Percentiles rank a stretch among this genome's conserved stretches.
phyloP scores from a whole-genome alignment of 2,113 vertebrate species.

The Catharus fuscescens region DNA sequence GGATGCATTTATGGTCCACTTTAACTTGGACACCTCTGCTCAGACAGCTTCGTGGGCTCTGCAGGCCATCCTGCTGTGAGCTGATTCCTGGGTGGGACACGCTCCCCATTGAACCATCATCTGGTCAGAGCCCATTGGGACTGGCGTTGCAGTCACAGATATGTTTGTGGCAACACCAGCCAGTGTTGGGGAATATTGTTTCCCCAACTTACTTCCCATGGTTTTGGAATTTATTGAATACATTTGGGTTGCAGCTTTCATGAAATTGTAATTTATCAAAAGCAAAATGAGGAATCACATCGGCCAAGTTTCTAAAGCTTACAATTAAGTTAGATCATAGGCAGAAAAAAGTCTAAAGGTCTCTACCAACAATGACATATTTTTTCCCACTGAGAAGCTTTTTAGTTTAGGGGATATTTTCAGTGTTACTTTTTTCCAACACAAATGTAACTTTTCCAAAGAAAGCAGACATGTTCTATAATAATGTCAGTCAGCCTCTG shows the following conservation, averaged over 20 bases:
- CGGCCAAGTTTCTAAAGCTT: neutral
- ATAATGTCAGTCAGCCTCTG: neutral
- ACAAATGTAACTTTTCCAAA: neutral
- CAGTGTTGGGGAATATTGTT: neutral
- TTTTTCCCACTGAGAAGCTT: constrained; percentile 2
- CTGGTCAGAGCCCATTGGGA: neutral
- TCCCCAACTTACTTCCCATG: neutral
- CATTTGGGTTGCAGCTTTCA: neutral
- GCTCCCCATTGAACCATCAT: neutral
- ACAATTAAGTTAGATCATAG: neutral
- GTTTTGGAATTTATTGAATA: neutral
- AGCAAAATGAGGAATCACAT: neutral
- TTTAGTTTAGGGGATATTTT: neutral
- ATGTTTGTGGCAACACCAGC: neutral
- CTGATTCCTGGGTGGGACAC: neutral
- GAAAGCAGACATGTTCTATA: neutral
- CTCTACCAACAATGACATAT: neutral
- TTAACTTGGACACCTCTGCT: neutral
- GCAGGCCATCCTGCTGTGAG: neutral
- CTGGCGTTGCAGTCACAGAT: neutral
- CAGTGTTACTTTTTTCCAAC: neutral
- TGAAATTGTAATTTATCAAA: neutral
- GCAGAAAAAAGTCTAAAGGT: neutral
- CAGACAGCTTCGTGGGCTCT: rapidly evolving
- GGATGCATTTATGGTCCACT: neutral